phyloP scores from a whole-genome alignment of 1,140 invertebrate species.

The Cyphomyrmex costatus region DNA sequence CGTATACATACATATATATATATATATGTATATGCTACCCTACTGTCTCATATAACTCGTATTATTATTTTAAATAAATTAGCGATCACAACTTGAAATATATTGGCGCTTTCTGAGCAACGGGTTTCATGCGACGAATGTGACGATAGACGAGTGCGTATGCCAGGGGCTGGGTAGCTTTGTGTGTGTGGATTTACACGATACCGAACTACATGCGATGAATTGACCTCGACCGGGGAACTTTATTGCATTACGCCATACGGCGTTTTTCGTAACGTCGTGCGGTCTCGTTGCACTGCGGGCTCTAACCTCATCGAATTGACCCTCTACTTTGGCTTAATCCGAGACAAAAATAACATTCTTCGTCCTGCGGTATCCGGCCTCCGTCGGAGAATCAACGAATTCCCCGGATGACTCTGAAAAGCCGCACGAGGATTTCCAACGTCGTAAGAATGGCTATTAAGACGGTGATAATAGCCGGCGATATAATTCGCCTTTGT shows the following conservation, averaged over 20 bases:
- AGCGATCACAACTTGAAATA: constrained; percentile 68
- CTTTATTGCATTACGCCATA: constrained; percentile 84
- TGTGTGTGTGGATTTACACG: constrained; percentile 80
- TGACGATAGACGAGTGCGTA: constrained; percentile 26
- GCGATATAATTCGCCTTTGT: constrained; percentile 73
- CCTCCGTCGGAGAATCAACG: constrained; percentile 64
- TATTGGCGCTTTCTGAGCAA: constrained; percentile 36
- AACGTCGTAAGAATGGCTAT: constrained; percentile 71
- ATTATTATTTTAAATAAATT: constrained; percentile 81
- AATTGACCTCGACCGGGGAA: constrained; percentile 52
- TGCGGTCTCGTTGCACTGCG: constrained; percentile 62
- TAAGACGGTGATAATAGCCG: constrained; percentile 70
- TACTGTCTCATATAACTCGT: constrained; percentile 34
- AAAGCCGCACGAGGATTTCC: constrained; percentile 67
- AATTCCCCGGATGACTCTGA: constrained; percentile 75
- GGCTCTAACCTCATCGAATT: constrained; percentile 55
- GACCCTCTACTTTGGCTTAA: constrained; percentile 65
- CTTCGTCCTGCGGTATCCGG: constrained; percentile 46
- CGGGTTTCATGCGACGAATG: constrained; percentile 59
- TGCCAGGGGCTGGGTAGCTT: constrained; percentile 34
- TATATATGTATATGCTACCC: no score
- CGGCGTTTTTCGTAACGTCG: constrained; percentile 80
- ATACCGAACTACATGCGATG: constrained; percentile 69
- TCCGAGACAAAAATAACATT: constrained; percentile 28
- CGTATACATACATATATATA: no score